Evolutionary conservation across 2,113 vertebrate species (phyloP), one percentile per base, ranked within the genome.

Genomic region (Trematomus loennbergii): DNA sequence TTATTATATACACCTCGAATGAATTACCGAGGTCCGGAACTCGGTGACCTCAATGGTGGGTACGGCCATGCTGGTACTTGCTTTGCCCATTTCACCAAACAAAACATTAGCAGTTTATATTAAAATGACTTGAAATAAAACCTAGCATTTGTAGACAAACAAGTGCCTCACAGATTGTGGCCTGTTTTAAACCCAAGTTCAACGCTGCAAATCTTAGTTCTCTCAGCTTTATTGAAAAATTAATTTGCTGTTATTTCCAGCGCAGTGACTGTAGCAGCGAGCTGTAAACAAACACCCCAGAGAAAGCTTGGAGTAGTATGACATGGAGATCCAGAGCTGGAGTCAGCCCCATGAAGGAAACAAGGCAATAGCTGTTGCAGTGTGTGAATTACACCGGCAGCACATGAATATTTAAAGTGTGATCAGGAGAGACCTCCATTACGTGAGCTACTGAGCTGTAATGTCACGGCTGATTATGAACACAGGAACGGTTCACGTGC

Each of bases 331-430:
- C 62, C 63, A 33, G 54, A 82, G 81, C 43, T 43, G 58, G 33
- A 63, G 46, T 50, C 57, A 20, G 72, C 46, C 82, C 84, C 3
- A 46, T 12, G 1, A 64, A 76, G 67, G 72, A 72, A 82, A 76
- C 77, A 78, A 85, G 72, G 64, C 61, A 29, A 15, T 40, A 36
- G 77, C 71, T 78, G 78, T 84, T 72, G 71, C 79, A 63, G 70
- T 25, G 79, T 73, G 80, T 61, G 81, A 91, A 91, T 77, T 87
- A 82, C 82, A 82, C 66, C 74, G 66, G 22, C 68, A 78, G 64
- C 77, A n/a, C 78, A 91, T 91, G 85, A 91, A 94, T 93, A 93
- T 91, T 93, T 92, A 82, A 94, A 87, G 83, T 40, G 66, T 76
- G 84, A 92, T 91, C 77, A 84, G 82, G 73, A 83, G 85, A 79